Conservation (phyloP, 2,113 vertebrate genomes). For the Narcine bancroftii region DNA sequence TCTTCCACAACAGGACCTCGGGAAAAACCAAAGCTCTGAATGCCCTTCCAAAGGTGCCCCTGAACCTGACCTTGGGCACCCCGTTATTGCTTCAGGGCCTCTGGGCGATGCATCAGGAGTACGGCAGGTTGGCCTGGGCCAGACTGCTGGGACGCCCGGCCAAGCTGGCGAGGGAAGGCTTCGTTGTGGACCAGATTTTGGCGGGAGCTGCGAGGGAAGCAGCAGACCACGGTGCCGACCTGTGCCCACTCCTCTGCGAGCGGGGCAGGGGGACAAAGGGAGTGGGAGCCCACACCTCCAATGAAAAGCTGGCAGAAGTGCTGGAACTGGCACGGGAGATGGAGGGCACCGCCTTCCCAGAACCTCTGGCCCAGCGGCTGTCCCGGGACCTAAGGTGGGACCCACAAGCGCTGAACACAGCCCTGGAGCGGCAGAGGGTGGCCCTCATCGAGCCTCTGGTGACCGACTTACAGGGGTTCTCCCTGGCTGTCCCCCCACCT, state of each 20-base stretch:
- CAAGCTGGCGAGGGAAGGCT: conserved; percentile 48
- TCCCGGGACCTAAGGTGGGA: conserved; percentile 41
- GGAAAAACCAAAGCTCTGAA: conserved; percentile 47
- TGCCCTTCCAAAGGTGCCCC: conserved; percentile 39
- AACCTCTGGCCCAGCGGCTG: conserved; percentile 46
- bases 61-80: conserved; percentile 40
- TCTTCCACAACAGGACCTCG: conserved; percentile 42
- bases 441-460: conserved; percentile 41
- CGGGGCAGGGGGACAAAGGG: conserved; percentile 39
- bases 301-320: conserved; percentile 44
- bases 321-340: conserved; percentile 41
- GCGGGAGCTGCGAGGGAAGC: conserved; percentile 44
- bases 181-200: conserved; percentile 48
- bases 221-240: conserved; percentile 43
- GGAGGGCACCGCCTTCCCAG: conserved; percentile 40
- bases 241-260: conserved; percentile 50
- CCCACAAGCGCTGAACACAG: conserved; percentile 29
- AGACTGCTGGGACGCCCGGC: conserved; percentile 42
- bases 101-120: conserved; percentile 45
- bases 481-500: conserved; percentile 43
- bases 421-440: conserved; percentile 37
- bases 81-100: conserved; percentile 43
- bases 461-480: conserved; percentile 35
- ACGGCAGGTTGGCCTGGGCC: conserved; percentile 50
- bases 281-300: conserved; percentile 40